A percentile compares a stretch with the other conserved stretches of the same genome.
Evolutionary conservation across 2,113 vertebrate species (phyloP).

Genomic region (Pelobates fuscus): DNA sequence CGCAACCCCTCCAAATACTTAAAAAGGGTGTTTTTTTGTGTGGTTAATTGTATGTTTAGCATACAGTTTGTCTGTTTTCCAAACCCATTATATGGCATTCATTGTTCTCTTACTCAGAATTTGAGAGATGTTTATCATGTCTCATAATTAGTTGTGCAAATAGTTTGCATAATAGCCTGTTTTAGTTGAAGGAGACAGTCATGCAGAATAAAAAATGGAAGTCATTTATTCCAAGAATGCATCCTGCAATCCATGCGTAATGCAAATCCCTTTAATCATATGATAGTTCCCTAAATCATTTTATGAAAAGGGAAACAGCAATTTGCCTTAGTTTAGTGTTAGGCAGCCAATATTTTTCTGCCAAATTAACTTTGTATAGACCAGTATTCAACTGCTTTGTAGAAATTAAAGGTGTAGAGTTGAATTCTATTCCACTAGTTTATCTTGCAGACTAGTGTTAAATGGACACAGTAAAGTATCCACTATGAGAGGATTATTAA

Average conservation of each 20-base stretch:
- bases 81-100: not conserved
- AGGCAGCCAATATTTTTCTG: conserved; percentile 24
- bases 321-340: conserved; percentile 26
- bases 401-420: not conserved
- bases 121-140: not conserved
- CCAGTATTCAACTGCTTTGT: not conserved
- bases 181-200: conserved; percentile 1
- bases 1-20: not conserved
- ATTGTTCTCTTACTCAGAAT: not conserved
- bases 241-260: not conserved
- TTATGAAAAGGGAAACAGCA: conserved; percentile 4
- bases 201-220: not conserved
- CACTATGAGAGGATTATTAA: not conserved
- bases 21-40: not conserved
- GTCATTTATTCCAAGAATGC: not conserved
- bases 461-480: not conserved
- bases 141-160: not conserved
- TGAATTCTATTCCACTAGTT: no score
- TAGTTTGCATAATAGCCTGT: not conserved
- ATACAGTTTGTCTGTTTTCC: not conserved
- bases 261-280: conserved; percentile 21
- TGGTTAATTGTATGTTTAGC: not conserved
- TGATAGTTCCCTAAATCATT: conserved; percentile 2
- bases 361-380: conserved; percentile 14
- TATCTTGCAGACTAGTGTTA: conserved; percentile 9